A percentile compares a stretch with the other conserved stretches of the same genome.
phyloP scores from a whole-genome alignment of 2,113 vertebrate species.

The Ammodramus savannarum region DNA sequence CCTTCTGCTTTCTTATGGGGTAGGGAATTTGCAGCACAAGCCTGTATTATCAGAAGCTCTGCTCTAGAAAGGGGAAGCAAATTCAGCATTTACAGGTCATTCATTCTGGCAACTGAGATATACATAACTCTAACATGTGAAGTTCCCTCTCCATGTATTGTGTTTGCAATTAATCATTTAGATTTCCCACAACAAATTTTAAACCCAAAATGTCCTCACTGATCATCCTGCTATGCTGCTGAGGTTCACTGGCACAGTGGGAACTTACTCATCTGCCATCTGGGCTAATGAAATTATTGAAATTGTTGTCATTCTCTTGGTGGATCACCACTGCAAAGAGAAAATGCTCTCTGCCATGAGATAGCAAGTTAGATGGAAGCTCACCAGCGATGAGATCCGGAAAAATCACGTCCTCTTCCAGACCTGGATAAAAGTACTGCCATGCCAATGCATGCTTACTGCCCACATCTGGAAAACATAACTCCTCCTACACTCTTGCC shows the following conservation, averaged over 20 bases:
- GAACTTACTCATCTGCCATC: neutral
- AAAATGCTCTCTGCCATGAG: neutral
- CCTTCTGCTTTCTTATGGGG: neutral
- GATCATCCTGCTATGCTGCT: neutral
- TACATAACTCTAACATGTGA: neutral
- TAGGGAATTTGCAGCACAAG: neutral
- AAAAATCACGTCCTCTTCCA: neutral
- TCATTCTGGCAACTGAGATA: neutral
- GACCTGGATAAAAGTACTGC: neutral
- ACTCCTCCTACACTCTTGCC: neutral
- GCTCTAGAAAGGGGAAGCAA: neutral
- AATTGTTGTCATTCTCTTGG: neutral
- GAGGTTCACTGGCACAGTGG: neutral
- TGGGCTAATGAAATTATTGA: neutral
- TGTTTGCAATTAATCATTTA: neutral
- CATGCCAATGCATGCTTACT: neutral
- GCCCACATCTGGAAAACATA: accelerated
- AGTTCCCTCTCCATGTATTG: neutral
- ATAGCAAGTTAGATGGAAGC: neutral
- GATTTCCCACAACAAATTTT: neutral
- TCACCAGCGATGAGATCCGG: accelerated
- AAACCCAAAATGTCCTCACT: neutral
- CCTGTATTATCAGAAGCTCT: neutral
- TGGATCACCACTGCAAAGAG: neutral
- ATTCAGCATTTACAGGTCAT: neutral